Evolutionary conservation across 2,888 invertebrate species (phyloP).

Genomic region (Synergus laeviventris): DNA sequence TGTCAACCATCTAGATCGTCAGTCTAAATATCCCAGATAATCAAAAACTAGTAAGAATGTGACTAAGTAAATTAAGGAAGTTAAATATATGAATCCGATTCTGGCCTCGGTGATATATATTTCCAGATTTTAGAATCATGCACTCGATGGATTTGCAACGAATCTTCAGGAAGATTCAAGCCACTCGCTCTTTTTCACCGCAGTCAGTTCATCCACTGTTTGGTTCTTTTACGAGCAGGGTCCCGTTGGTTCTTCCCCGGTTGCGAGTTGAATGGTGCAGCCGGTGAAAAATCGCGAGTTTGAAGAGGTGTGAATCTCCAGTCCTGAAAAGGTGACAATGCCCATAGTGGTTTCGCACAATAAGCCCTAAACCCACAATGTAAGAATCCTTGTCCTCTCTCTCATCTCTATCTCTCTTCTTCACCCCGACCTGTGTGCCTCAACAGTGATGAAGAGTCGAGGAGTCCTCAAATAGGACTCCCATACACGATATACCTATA

Average conservation of each 20-base stretch:
- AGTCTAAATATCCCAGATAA: too few species aligned
- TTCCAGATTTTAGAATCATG: slow-evolving; percentile 14
- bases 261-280: slow-evolving; percentile 24
- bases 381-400: slow-evolving; percentile 53
- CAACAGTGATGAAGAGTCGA: slow-evolving; percentile 10
- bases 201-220: slow-evolving; percentile 22
- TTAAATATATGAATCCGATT: slow-evolving; percentile 13
- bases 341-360: slow-evolving; percentile 65
- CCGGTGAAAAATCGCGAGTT: slow-evolving; percentile 66
- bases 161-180: slow-evolving; percentile 33
- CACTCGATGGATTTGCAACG: slow-evolving; percentile 26
- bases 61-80: too few species aligned
- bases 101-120: slow-evolving; percentile 6
- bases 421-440: slow-evolving; percentile 41
- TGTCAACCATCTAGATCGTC: too few species aligned
- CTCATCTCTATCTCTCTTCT: slow-evolving; percentile 46
- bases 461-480: slow-evolving; percentile 12
- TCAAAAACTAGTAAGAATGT: too few species aligned
- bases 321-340: slow-evolving; percentile 72
- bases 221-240: slow-evolving; percentile 49
- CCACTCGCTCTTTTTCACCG: slow-evolving; percentile 23
- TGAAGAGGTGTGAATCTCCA: slow-evolving; percentile 74
- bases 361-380: slow-evolving; percentile 72
- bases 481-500: slow-evolving; percentile 12
- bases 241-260: slow-evolving; percentile 12